Conservation (phyloP, 2,797 vertebrate genomes). For the Rhynchonycteris naso region DNA sequence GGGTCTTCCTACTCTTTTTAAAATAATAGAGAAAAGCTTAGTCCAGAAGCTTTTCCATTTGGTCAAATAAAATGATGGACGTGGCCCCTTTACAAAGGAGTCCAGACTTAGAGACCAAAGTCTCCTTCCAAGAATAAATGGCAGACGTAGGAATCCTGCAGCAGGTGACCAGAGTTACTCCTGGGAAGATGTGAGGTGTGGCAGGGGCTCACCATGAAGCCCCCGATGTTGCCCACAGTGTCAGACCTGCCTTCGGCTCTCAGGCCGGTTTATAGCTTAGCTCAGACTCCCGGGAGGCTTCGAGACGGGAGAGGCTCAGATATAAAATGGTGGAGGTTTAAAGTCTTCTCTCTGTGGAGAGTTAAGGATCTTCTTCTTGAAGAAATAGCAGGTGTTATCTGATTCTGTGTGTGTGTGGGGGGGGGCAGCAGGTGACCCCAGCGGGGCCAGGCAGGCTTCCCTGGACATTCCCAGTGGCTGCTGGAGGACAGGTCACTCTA, state of each 20-base stretch:
- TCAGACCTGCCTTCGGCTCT: not conserved
- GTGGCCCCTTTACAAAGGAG: not conserved
- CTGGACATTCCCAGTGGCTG: not conserved
- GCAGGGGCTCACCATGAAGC: rapidly evolving
- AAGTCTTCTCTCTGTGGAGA: not conserved
- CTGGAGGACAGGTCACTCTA: not conserved
- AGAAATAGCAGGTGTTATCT: not conserved
- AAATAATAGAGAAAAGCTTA: not conserved
- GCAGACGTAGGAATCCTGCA: not conserved
- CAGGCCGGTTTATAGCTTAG: rapidly evolving
- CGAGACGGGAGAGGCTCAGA: not conserved
- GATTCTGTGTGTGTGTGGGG: rapidly evolving
- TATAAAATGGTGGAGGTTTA: not conserved
- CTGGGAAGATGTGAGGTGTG: not conserved
- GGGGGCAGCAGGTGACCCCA: not conserved
- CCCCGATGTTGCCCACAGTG: rapidly evolving
- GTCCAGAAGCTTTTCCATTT: not conserved
- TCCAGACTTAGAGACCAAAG: not conserved
- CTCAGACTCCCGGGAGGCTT: not conserved
- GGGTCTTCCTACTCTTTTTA: not conserved
- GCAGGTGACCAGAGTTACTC: not conserved
- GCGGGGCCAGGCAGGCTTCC: not conserved
- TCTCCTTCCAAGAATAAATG: not conserved
- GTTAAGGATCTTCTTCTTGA: not conserved
- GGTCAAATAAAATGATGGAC: not conserved